phyloP scores from a whole-genome alignment of 2,888 invertebrate genomes.

The Hyppa rectilinea region DNA sequence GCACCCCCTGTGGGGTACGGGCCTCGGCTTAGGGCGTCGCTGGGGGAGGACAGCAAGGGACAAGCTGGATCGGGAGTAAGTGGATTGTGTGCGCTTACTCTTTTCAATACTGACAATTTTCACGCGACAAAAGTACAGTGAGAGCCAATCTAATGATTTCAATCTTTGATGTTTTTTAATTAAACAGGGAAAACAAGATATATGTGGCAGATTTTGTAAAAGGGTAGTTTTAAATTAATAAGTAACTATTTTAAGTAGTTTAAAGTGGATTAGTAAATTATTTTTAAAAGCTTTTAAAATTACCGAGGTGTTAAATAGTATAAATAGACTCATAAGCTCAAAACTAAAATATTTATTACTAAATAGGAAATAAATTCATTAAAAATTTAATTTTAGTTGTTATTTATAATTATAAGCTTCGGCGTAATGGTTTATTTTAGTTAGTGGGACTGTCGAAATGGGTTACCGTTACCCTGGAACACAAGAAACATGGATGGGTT shows the following conservation, averaged over 20 bases:
- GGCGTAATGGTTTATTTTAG: too few relatives aligned
- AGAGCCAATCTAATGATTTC: not conserved
- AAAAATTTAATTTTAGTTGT: not conserved
- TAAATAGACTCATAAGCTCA: not conserved
- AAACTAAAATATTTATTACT: not conserved
- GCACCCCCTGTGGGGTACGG: too few relatives aligned
- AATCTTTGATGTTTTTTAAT: not conserved
- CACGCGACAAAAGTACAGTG: not conserved
- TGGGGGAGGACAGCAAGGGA: too few relatives aligned
- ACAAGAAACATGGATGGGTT: too few relatives aligned
- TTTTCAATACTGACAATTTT: not conserved
- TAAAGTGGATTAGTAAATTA: not conserved
- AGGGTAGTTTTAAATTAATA: conserved; percentile 25
- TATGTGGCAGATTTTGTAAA: not conserved
- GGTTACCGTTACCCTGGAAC: too few relatives aligned
- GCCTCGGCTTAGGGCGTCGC: too few relatives aligned
- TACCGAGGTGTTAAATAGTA: not conserved
- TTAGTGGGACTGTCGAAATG: too few relatives aligned
- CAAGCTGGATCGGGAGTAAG: too few relatives aligned
- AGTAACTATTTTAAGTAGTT: not conserved
- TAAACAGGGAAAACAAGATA: not conserved
- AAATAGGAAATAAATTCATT: not conserved
- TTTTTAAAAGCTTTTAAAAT: not conserved
- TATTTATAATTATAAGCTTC: not conserved
- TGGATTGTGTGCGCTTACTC: not conserved